Conservation (phyloP, 2,797 vertebrate genomes). For the Halcyon chelicuti region DNA sequence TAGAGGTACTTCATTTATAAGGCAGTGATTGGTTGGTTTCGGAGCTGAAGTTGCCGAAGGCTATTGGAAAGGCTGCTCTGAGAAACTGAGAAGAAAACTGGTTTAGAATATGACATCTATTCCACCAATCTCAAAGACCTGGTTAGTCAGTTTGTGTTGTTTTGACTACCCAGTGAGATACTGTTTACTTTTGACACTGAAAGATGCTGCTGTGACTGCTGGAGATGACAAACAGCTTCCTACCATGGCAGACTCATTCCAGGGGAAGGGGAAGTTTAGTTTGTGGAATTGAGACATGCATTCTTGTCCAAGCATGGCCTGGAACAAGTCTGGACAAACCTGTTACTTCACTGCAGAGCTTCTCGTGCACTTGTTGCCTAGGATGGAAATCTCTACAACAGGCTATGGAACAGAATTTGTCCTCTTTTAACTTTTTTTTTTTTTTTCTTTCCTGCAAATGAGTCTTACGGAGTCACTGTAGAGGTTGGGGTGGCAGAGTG, state of each 20-base stretch:
- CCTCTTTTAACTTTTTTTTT: not conserved
- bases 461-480: not conserved
- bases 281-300: not conserved
- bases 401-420: not conserved
- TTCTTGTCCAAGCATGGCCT: not conserved
- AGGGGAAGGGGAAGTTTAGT: not conserved
- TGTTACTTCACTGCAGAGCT: not conserved
- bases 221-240: not conserved
- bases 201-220: not conserved
- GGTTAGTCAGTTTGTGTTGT: not conserved
- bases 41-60: not conserved
- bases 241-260: not conserved
- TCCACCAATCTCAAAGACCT: not conserved
- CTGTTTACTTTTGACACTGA: not conserved
- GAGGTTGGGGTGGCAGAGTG: not conserved
- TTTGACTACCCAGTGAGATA: not conserved
- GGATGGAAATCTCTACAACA: not conserved
- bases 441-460: not conserved
- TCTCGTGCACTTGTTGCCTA: not conserved
- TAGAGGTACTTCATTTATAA: not conserved
- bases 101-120: not conserved
- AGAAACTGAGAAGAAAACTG: not conserved
- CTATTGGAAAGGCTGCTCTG: not conserved
- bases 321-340: not conserved
- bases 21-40: not conserved